A percentile compares a stretch with the other conserved stretches of the same genome.
phyloP scores from a whole-genome alignment of 2,797 vertebrate genomes.

The Hydrolagus colliei region DNA sequence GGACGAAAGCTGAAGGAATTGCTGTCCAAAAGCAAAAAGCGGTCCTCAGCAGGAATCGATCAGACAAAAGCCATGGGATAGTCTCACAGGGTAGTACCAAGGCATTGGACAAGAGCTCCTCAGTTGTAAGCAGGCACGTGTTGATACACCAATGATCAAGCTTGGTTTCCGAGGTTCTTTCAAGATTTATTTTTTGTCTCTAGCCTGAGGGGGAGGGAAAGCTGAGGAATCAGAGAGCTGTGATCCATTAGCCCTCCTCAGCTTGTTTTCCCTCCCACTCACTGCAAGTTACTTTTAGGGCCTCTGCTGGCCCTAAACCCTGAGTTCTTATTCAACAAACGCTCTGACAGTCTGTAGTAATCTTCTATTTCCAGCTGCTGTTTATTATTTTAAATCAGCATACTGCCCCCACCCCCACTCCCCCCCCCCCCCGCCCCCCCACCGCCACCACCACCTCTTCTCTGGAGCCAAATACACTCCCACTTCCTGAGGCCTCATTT shows the following conservation, averaged over 20 bases:
- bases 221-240: slow-evolving; percentile 33
- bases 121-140: slow-evolving; percentile 36
- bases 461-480: slow-evolving; percentile 69
- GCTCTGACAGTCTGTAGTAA: slow-evolving; percentile 47
- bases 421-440: slow-evolving; percentile 43
- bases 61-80: slow-evolving; percentile 43
- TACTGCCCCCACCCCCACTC: slow-evolving; percentile 53
- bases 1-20: slow-evolving; percentile 36
- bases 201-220: slow-evolving; percentile 36
- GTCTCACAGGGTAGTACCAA: slow-evolving; percentile 38
- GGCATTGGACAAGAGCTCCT: slow-evolving; percentile 33
- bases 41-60: slow-evolving; percentile 33
- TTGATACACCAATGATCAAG: slow-evolving; percentile 49
- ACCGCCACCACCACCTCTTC: slow-evolving; percentile 44
- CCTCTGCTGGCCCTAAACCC: not conserved
- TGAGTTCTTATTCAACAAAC: slow-evolving; percentile 13
- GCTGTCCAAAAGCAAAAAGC: slow-evolving; percentile 46
- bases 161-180: slow-evolving; percentile 37
- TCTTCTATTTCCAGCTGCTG: slow-evolving; percentile 65
- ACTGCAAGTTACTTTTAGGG: not conserved
- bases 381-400: slow-evolving; percentile 95
- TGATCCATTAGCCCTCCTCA: slow-evolving; percentile 33
- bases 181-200: slow-evolving; percentile 33
- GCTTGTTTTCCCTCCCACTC: slow-evolving; percentile 29
- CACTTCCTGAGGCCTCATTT: slow-evolving; percentile 78